Percentiles rank a stretch among this genome's conserved stretches.
phyloP scores from a whole-genome alignment of 2,797 vertebrate species.

The Toxotes lorentzi region DNA sequence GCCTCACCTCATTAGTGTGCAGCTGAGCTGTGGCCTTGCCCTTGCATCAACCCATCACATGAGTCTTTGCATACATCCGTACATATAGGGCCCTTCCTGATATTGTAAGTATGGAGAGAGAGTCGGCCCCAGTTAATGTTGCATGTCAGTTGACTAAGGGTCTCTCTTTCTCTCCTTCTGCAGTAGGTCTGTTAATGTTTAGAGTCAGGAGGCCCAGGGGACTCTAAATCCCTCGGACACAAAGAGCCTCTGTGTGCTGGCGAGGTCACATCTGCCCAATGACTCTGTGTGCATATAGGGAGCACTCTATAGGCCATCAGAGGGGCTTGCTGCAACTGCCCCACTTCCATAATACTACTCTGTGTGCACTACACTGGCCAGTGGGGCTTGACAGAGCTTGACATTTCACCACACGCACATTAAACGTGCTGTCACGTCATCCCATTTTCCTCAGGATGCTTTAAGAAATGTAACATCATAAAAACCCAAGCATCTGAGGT shows the following conservation, averaged over 20 bases:
- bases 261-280: slow-evolving; percentile 88
- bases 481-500: slow-evolving; percentile 23
- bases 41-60: slow-evolving; percentile 40
- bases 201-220: slow-evolving; percentile 84
- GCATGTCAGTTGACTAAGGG: slow-evolving; percentile 79
- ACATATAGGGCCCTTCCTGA: slow-evolving; percentile 60
- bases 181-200: slow-evolving; percentile 87
- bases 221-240: slow-evolving; percentile 86
- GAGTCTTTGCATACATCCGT: slow-evolving; percentile 49
- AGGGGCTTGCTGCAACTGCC: slow-evolving; percentile 76
- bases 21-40: slow-evolving; percentile 51
- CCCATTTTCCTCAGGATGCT: slow-evolving; percentile 49
- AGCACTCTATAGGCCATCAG: slow-evolving; percentile 79
- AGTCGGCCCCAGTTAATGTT: slow-evolving; percentile 77
- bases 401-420: slow-evolving; percentile 71
- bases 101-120: slow-evolving; percentile 64
- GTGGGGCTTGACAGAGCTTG: slow-evolving; percentile 62
- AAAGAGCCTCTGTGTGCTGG: slow-evolving; percentile 87
- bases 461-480: slow-evolving; percentile 65
- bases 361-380: slow-evolving; percentile 72
- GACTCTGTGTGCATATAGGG: slow-evolving; percentile 83
- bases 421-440: slow-evolving; percentile 71
- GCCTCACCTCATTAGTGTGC: slow-evolving; percentile 67
- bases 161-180: slow-evolving; percentile 75
- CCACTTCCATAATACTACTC: slow-evolving; percentile 77